phyloP scores from a whole-genome alignment of 2,113 vertebrate genomes.

The Callipepla squamata region DNA sequence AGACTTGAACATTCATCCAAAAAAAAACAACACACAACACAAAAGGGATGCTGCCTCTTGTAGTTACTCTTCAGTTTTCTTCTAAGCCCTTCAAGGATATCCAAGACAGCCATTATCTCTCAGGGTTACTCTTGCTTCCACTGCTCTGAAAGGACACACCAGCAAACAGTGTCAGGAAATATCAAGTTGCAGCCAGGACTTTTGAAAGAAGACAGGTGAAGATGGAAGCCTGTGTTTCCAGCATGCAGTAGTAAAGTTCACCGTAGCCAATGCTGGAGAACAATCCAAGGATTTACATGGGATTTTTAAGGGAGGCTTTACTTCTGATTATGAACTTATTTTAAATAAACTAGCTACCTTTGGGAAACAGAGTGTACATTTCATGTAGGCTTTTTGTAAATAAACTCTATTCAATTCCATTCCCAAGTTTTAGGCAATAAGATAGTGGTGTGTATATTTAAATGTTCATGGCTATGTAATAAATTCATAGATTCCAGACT shows the following conservation, averaged over 20 bases:
- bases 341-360: neutral
- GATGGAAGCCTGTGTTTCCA: neutral
- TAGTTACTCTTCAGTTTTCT: neutral
- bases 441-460: neutral
- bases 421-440: neutral
- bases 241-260: neutral
- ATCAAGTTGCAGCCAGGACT: neutral
- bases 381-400: neutral
- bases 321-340: neutral
- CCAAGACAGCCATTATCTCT: neutral
- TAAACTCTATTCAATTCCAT: neutral
- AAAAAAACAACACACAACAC: neutral
- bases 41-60: accelerated
- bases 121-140: neutral
- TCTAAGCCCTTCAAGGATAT: neutral
- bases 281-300: accelerated
- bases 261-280: neutral
- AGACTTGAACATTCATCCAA: neutral
- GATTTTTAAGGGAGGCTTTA: neutral
- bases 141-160: neutral
- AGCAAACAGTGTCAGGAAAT: neutral
- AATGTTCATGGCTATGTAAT: neutral
- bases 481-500: neutral
- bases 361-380: neutral
- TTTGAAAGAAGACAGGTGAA: neutral